These are phyloP conservation scores for Hedychridium roseum DNA, from an alignment of 2,888 invertebrate genomes.

Conservation along the genomic window DNA sequence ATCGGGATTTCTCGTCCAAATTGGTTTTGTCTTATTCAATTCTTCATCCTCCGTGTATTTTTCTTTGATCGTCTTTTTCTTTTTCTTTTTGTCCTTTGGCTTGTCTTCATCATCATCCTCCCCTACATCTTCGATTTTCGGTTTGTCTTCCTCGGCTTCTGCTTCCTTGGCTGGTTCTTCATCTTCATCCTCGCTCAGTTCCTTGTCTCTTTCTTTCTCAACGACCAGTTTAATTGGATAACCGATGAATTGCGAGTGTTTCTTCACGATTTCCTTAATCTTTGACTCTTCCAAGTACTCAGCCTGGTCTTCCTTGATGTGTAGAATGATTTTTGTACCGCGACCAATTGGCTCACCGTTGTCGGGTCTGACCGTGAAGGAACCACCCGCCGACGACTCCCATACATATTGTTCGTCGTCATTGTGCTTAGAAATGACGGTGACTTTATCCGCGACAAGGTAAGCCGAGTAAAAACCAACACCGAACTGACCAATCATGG, in stretches of 20 bases:
- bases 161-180: constrained; percentile 73
- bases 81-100: constrained; percentile 78
- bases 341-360: constrained; percentile 83
- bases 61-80: constrained; percentile 97
- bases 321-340: constrained; percentile 93
- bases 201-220: constrained; percentile 97
- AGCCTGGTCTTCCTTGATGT: constrained; percentile 94
- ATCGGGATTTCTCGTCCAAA: constrained; percentile 97
- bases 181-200: constrained; percentile 91
- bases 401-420: constrained; percentile 98
- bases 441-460: constrained; percentile 92
- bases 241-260: constrained; percentile 98
- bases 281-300: constrained; percentile 95
- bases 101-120: constrained; percentile 79
- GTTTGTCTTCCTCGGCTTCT: constrained; percentile 73
- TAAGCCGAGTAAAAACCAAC: constrained; percentile 99
- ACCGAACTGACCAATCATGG: constrained; percentile 99
- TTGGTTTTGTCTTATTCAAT: constrained; percentile 96
- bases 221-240: constrained; percentile 96
- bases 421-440: constrained; percentile 94
- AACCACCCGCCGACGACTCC: constrained; percentile 98
- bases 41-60: constrained; percentile 99
- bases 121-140: constrained; percentile 77
- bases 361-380: constrained; percentile 89
- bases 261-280: constrained; percentile 97